Evolutionary conservation across 2,888 invertebrate species (phyloP), one percentile per base, ranked within the genome.

Genomic region (Andricus quercusramuli): DNA sequence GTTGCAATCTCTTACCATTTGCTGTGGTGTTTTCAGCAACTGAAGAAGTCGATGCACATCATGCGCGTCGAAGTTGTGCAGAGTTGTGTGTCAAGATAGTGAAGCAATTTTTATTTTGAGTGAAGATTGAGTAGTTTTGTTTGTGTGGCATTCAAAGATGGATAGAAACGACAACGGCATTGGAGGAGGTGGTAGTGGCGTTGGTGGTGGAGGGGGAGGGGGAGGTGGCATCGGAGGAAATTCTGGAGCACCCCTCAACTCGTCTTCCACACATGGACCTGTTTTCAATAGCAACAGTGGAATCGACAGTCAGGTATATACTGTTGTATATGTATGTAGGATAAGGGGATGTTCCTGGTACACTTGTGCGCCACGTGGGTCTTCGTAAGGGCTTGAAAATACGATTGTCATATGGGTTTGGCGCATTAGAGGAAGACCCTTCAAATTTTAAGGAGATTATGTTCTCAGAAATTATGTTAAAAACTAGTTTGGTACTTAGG

Each of bases 291-390:
- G 88, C 82, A 86, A 88, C 44, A 87, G 86, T 79, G 89, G 88
- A 80, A 83, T 87, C 80, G 91, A 91, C 82, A 86, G 82, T 82
- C 91, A 91, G 90, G 91, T 91, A 88, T 74, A 59, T 56, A 65
- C 64, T 25, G 25, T 51, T 79, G 29, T 11, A 56, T 70, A 67
- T 64, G 59, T 37, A 66, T 79, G n/a, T 76, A 47, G 56, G n/a
- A 56, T 74, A 32, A 74, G 32, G 74, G n/a, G 51, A 74, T 74
- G 74, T 17, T 47, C 32, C 13, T 22, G 9, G 17, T 68, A 29
- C 32, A 74, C 32, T 74, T 74, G 13, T 32, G 9, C 25, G 47
- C 74, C 74, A 74, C 74, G 56, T 74, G 74, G 51, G 20, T 74
- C 74, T 47, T 68, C 25, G 51, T 3, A 70, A 56, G 56, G 56